Evolutionary conservation across 2,797 vertebrate species (phyloP).

Genomic region (Anguilla obscura): DNA sequence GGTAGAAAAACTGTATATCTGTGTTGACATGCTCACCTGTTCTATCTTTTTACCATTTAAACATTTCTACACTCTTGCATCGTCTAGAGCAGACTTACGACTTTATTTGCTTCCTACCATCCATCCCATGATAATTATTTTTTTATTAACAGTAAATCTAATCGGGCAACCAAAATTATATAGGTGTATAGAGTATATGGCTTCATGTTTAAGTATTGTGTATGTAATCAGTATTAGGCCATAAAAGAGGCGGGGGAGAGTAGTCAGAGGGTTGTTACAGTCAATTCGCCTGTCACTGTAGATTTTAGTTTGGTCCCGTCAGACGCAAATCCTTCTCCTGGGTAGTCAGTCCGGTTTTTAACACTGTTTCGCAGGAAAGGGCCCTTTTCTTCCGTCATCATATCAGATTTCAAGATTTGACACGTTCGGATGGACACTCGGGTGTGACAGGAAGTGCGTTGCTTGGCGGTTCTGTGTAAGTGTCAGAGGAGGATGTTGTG

Average conservation of each 20-base stretch:
- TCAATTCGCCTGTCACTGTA: conserved; percentile 50
- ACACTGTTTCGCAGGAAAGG: not conserved
- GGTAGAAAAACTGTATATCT: conserved; percentile 30
- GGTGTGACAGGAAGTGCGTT: too few relatives aligned
- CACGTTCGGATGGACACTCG: not conserved
- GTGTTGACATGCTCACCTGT: not conserved
- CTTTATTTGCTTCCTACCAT: conserved; percentile 10
- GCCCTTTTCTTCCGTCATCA: conserved; percentile 13
- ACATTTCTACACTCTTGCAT: conserved; percentile 25
- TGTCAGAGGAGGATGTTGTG: not conserved
- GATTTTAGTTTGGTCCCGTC: conserved; percentile 41
- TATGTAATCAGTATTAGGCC: conserved; percentile 83
- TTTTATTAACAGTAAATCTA: conserved; percentile 43
- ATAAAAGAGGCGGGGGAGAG: conserved; percentile 42
- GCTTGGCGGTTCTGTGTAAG: not conserved
- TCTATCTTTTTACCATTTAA: conserved; percentile 1
- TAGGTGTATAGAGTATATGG: conserved; percentile 69
- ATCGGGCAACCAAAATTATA: conserved; percentile 53
- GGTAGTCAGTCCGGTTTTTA: conserved; percentile 29
- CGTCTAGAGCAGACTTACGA: not conserved
- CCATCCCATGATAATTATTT: conserved; percentile 62
- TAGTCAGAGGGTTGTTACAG: conserved; percentile 36
- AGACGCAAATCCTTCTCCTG: conserved; percentile 41
- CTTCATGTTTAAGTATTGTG: conserved; percentile 77
- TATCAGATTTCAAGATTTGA: conserved; percentile 15